phyloP scores from a whole-genome alignment of 2,797 vertebrate species.

The Dicrostonyx torquatus region DNA sequence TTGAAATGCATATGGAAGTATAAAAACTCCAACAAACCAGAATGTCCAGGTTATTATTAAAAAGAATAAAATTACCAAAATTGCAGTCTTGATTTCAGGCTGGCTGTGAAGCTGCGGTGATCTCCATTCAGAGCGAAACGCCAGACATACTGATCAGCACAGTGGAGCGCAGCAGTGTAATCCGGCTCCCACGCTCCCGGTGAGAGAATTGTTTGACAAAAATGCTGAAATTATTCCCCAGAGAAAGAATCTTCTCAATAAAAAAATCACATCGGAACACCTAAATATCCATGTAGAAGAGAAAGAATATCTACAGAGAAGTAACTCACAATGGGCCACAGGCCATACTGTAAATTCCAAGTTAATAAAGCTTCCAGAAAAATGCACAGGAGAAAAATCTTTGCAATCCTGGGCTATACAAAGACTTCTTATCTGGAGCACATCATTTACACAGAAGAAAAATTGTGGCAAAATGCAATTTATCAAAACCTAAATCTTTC shows the following conservation, averaged over 20 bases:
- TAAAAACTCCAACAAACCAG: neutral
- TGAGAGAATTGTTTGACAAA: neutral
- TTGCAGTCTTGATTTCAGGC: neutral
- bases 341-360: neutral
- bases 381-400: neutral
- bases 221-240: neutral
- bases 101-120: neutral
- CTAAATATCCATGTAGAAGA: neutral
- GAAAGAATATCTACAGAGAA: neutral
- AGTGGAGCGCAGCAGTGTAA: neutral
- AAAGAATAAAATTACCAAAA: neutral
- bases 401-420: neutral
- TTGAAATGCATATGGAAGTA: neutral
- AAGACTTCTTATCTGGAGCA: neutral
- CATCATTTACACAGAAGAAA: neutral
- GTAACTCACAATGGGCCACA: neutral
- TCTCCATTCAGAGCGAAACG: neutral
- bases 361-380: neutral
- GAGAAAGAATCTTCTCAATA: neutral
- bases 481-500: neutral
- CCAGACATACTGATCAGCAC: neutral
- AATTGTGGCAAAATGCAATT: neutral
- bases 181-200: too few species aligned
- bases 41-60: neutral
- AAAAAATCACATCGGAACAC: neutral